These are phyloP conservation scores for Arrhopalites spinosus DNA, from an alignment of 2,888 invertebrate species.

Conservation along the genomic window DNA sequence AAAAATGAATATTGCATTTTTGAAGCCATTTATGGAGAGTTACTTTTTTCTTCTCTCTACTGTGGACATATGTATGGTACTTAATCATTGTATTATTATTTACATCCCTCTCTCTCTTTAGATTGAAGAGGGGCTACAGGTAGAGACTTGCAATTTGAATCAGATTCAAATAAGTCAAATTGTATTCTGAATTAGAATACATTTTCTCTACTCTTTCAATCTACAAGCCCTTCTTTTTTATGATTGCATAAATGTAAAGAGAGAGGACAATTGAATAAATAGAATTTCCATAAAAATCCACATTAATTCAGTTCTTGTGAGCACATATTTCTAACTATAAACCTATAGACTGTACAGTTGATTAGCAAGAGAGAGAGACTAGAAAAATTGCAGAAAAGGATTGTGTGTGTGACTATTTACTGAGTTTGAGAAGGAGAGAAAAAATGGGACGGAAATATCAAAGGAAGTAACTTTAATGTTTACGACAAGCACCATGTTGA, in stretches of 20 bases:
- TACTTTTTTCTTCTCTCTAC: neutral
- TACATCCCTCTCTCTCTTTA: neutral
- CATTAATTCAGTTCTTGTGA: no score
- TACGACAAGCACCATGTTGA: slow-evolving; percentile 22
- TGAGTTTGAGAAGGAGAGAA: slow-evolving; percentile 5
- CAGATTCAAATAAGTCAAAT: no score
- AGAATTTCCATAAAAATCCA: no score
- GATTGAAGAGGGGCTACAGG: neutral
- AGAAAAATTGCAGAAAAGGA: neutral
- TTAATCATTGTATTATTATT: slow-evolving; percentile 22
- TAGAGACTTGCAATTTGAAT: no score
- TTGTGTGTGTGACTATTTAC: neutral
- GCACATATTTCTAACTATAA: no score
- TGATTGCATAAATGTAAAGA: neutral
- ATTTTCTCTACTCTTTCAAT: no score
- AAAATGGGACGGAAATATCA: slow-evolving; percentile 33
- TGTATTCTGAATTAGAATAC: no score
- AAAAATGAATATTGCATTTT: neutral
- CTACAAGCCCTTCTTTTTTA: no score
- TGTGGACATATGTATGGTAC: slow-evolving; percentile 23
- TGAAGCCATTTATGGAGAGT: neutral
- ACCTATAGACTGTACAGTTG: no score
- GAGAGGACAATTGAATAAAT: neutral
- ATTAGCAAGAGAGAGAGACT: neutral
- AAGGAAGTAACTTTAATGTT: slow-evolving; percentile 27